Percentiles rank a stretch among this genome's conserved stretches.
These are phyloP conservation scores for Corythoichthys haematopterus DNA, from an alignment of 2,113 vertebrate genomes.

Conservation along the genomic window DNA sequence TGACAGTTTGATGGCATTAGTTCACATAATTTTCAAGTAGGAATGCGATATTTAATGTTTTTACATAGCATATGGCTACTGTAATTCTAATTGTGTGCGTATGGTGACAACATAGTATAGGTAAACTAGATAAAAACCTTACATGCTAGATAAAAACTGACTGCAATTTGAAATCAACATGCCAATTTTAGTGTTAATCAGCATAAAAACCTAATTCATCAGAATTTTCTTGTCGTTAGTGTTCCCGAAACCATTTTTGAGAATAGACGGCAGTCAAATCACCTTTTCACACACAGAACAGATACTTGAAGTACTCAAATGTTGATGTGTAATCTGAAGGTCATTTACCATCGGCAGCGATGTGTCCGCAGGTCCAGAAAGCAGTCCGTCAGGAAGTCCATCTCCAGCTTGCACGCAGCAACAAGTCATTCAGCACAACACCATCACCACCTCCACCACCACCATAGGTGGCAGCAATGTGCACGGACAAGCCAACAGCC, in stretches of 20 bases:
- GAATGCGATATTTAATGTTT: too few species aligned
- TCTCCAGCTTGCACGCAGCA: constrained; percentile 88
- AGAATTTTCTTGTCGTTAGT: too few species aligned
- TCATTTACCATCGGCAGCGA: constrained; percentile 11
- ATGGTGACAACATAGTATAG: too few species aligned
- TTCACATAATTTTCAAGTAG: too few species aligned
- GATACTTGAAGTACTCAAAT: neutral
- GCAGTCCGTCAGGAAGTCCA: constrained; percentile 89
- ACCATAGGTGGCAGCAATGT: constrained; percentile 85
- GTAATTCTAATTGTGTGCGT: too few species aligned
- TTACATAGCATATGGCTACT: too few species aligned
- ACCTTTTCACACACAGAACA: neutral
- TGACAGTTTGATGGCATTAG: too few species aligned
- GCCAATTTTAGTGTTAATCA: too few species aligned
- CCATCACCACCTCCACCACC: constrained; percentile 93
- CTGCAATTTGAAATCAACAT: too few species aligned
- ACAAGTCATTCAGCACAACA: constrained; percentile 99
- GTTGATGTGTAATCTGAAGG: neutral
- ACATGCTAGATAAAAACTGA: too few species aligned
- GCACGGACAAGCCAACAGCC: constrained; percentile 89
- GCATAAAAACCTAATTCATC: too few species aligned
- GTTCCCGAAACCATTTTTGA: neutral
- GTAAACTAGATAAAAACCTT: too few species aligned
- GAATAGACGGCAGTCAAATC: neutral
- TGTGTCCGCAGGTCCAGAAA: constrained; percentile 85